Base-by-base conservation (phyloP, 2,797 vertebrate species). In the Apogon talboti region DNA sequence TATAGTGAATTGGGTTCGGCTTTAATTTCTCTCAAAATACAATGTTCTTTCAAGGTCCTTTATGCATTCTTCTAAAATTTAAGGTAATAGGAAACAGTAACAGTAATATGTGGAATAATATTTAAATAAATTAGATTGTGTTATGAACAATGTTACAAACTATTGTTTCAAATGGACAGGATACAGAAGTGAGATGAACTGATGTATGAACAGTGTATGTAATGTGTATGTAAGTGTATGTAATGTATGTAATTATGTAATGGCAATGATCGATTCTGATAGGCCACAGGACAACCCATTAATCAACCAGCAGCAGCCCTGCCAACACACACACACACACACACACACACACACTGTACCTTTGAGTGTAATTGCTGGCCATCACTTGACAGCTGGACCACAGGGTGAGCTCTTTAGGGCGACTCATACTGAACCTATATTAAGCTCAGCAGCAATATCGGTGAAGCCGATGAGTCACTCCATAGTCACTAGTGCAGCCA, bases 251-350 rank as follows among this genome's bases (percentile, higher is more conserved):
- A n/a, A n/a, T n/a, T n/a, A n/a, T n/a, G n/a, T n/a, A n/a, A n/a
- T n/a, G n/a, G n/a, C n/a, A n/a, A n/a, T n/a, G 62, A 80, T 87
- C 62, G 56, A 87, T 83, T 49, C 33, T 47, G 69, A 41, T 58
- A 54, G 76, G 66, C 49, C 54, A 55, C 58, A 54, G 46, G 62
- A 35, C n/a, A 0, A 21, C 42, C 62, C 66, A 86, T 88, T 82
- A 78, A 86, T 85, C 86, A 85, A 56, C 74, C 75, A 35, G 50
- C 33, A 73, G 83, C 66, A 37, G 51, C 45, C 65, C 70, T 63
- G 79, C 78, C 75, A 30, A 46, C n/a, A n/a, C n/a, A n/a, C n/a
- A n/a, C n/a, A 60, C 42, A 49, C 52, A 35, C 73, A 46, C 59
- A 30, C 24, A 56, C 15, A 50, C 42, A 72, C 28, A 63, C 45